Evolutionary conservation across 2,113 vertebrate genomes (phyloP).

Genomic region (Cricetomys ansorgei): DNA sequence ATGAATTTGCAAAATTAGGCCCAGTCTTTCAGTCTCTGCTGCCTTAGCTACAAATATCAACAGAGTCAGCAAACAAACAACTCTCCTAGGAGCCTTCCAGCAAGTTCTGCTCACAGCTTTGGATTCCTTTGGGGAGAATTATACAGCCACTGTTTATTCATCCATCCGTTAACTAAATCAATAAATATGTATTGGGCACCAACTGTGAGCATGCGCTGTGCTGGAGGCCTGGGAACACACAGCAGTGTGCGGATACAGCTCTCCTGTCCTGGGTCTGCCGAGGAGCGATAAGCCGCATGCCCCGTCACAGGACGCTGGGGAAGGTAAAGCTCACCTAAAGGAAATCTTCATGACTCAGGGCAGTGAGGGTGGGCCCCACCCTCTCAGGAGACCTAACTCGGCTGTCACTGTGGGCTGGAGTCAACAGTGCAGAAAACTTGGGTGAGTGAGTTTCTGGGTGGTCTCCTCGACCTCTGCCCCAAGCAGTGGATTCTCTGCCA

Average conservation of each 20-base stretch:
- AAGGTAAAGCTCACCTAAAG: neutral
- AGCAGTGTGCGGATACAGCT: neutral
- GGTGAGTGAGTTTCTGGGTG: neutral
- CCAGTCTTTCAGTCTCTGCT: slow-evolving; percentile 33
- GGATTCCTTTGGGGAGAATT: slow-evolving; percentile 54
- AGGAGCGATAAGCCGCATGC: accelerated
- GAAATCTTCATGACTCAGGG: neutral
- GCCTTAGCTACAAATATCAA: slow-evolving; percentile 50
- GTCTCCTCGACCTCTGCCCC: neutral
- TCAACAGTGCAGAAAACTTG: no score
- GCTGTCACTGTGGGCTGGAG: neutral
- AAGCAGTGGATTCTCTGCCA: accelerated
- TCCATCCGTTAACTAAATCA: slow-evolving; percentile 48
- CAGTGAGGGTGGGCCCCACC: no score
- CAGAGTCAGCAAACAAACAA: slow-evolving; percentile 66
- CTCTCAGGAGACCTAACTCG: neutral
- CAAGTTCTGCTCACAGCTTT: slow-evolving; percentile 33
- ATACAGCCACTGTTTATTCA: slow-evolving; percentile 44
- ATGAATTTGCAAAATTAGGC: slow-evolving; percentile 63
- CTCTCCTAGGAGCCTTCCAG: slow-evolving; percentile 57
- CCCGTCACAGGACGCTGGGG: neutral
- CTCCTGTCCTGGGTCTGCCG: no score
- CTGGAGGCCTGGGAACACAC: neutral
- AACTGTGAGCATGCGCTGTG: neutral
- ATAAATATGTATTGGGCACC: slow-evolving; percentile 43